A percentile compares a stretch with the other conserved stretches of the same genome.
Evolutionary conservation across 2,888 invertebrate species (phyloP).

Genomic region (Lycaena phlaeas): DNA sequence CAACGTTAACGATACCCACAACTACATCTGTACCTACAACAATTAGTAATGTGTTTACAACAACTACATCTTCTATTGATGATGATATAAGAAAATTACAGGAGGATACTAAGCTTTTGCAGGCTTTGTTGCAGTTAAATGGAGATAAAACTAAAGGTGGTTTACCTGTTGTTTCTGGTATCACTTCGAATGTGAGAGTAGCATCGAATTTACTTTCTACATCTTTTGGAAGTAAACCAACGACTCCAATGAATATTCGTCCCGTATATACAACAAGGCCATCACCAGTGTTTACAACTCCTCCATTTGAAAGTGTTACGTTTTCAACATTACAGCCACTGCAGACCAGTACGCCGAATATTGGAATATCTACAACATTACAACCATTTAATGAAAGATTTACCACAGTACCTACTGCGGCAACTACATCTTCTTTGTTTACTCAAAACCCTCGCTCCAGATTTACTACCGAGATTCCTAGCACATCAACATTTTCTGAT

Average conservation of each 20-base stretch:
- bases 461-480: conserved; percentile 52
- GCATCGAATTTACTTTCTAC: conserved; percentile 53
- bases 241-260: conserved; percentile 45
- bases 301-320: conserved; percentile 35
- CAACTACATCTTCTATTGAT: conserved; percentile 34
- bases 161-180: conserved; percentile 47
- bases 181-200: conserved; percentile 58
- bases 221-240: conserved; percentile 46
- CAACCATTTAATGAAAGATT: conserved; percentile 40
- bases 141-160: conserved; percentile 39
- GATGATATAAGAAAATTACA: conserved; percentile 51
- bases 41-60: conserved; percentile 24
- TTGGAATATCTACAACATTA: conserved; percentile 55
- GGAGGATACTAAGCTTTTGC: conserved; percentile 55
- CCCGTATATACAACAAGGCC: conserved; percentile 46
- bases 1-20: conserved; percentile 21
- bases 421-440: conserved; percentile 33
- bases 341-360: conserved; percentile 35
- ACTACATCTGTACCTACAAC: conserved; percentile 25
- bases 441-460: conserved; percentile 31
- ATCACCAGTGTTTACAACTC: conserved; percentile 33
- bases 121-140: conserved; percentile 56
- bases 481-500: conserved; percentile 61
- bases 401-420: conserved; percentile 33
- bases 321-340: conserved; percentile 41